Conservation (phyloP, 1,140 invertebrate species). For the Zaprionus camerounensis region DNA sequence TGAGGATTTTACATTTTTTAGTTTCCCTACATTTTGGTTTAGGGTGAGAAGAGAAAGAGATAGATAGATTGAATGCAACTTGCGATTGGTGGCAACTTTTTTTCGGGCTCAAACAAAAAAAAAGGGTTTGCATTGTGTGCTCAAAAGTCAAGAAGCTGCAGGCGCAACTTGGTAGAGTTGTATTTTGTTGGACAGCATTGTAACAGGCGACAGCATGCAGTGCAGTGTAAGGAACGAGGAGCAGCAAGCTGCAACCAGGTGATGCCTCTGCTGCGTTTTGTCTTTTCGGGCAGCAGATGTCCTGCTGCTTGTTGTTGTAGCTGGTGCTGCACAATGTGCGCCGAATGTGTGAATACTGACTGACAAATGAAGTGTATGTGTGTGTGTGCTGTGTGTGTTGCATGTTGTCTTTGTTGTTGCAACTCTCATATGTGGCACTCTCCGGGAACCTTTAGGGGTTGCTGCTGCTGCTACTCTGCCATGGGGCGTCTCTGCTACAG, state of each 20-base stretch:
- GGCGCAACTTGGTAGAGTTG: constrained; percentile 43
- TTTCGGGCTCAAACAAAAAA: constrained; percentile 3
- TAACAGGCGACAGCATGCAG: neutral
- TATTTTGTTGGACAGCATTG: neutral
- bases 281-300: constrained; percentile 59
- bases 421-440: constrained; percentile 30
- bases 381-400: constrained; percentile 22
- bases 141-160: constrained; percentile 74
- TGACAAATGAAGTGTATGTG: constrained; percentile 61
- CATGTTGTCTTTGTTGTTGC: constrained; percentile 26
- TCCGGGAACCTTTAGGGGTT: constrained; percentile 66
- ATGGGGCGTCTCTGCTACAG: constrained; percentile 18
- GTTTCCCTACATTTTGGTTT: constrained; percentile 26
- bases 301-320: constrained; percentile 38
- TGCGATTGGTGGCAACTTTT: constrained; percentile 34
- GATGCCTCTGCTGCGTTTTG: constrained; percentile 47
- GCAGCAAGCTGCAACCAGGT: constrained; percentile 55
- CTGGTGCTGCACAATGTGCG: constrained; percentile 57
- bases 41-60: constrained; percentile 1
- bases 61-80: constrained; percentile 27
- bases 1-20: constrained; percentile 58
- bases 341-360: constrained; percentile 68
- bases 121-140: constrained; percentile 62
- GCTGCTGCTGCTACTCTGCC: constrained; percentile 17
- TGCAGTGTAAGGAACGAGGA: constrained; percentile 6